Conservation (phyloP, 1,140 invertebrate genomes). For the Halictus rubicundus region DNA sequence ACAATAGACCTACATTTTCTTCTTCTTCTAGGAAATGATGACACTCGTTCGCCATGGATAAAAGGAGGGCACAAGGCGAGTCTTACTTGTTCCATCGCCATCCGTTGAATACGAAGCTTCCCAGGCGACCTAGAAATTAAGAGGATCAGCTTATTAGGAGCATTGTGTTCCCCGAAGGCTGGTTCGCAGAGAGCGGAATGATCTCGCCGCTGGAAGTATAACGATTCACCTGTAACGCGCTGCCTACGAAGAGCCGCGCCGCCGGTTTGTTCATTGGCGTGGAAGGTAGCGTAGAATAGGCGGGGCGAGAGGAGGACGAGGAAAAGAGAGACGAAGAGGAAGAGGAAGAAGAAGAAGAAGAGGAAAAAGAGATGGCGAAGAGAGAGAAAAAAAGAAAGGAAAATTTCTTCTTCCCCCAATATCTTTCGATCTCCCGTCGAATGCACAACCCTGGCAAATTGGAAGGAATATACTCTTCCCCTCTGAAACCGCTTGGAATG, state of each 20-base stretch:
- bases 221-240: conserved; percentile 34
- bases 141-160: background rate
- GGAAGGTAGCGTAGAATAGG: conserved; percentile 43
- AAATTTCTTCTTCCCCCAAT: conserved; percentile 59
- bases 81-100: no score
- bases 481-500: background rate
- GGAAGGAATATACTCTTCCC: conserved; percentile 50
- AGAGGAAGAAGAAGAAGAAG: conserved; percentile 6
- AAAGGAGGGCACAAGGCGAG: no score
- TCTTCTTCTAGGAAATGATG: no score
- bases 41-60: no score
- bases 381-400: conserved; percentile 8
- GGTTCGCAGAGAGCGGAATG: background rate
- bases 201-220: background rate
- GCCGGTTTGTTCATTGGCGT: background rate
- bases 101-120: no score
- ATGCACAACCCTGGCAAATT: conserved; percentile 68
- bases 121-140: background rate
- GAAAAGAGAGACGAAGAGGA: background rate
- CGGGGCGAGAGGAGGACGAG: no score
- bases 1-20: no score
- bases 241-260: conserved; percentile 8
- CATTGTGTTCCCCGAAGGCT: conserved; percentile 6
- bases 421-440: conserved; percentile 64
- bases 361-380: background rate